phyloP scores from a whole-genome alignment of 2,113 vertebrate species.

The Podarcis cretensis region DNA sequence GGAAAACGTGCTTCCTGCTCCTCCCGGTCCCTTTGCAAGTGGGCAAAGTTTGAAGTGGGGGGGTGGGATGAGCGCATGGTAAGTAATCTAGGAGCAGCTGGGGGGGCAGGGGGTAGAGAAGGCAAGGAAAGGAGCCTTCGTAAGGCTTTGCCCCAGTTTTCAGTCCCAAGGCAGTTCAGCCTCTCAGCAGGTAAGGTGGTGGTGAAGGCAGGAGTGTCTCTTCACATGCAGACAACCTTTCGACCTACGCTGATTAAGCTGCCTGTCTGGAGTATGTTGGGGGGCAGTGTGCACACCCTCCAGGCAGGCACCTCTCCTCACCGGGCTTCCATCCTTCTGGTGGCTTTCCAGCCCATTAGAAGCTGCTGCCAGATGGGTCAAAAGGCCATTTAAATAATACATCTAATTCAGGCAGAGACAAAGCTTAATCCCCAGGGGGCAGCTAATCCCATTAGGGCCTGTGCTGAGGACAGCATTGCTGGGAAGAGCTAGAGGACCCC shows the following conservation, averaged over 20 bases:
- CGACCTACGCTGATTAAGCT: neutral
- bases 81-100: neutral
- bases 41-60: too few relatives aligned
- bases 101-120: neutral
- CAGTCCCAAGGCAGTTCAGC: neutral
- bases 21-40: too few relatives aligned
- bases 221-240: neutral
- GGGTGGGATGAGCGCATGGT: too few relatives aligned
- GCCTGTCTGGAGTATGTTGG: neutral
- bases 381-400: slow-evolving; percentile 59
- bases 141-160: neutral
- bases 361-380: slow-evolving; percentile 3
- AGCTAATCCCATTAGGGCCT: slow-evolving; percentile 62
- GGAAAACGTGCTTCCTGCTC: too few relatives aligned
- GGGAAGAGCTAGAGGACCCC: slow-evolving; percentile 21
- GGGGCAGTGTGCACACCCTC: neutral
- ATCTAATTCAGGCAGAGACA: slow-evolving; percentile 63
- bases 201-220: neutral
- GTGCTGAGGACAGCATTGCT: slow-evolving; percentile 52
- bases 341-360: neutral
- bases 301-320: neutral
- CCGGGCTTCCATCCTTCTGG: neutral
- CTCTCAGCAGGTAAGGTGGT: neutral
- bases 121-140: neutral
- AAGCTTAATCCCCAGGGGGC: slow-evolving; percentile 48